Evolutionary conservation across 2,797 vertebrate species (phyloP).

Genomic region (Rhadinocentrus ornatus): DNA sequence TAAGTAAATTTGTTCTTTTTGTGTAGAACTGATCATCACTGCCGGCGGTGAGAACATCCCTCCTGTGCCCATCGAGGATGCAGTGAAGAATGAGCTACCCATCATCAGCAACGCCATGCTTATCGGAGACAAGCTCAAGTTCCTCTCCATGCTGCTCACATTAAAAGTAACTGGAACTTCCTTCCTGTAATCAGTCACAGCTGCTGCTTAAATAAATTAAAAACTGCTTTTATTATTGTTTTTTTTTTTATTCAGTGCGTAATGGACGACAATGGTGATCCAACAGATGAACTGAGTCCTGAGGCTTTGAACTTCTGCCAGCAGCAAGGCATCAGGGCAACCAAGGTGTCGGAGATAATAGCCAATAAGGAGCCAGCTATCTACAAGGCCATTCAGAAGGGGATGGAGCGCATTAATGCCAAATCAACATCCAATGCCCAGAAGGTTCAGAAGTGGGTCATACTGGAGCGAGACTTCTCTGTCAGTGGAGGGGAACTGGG

Average conservation of each 20-base stretch:
- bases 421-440: slow-evolving; percentile 81
- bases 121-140: slow-evolving; percentile 85
- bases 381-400: slow-evolving; percentile 81
- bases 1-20: neutral
- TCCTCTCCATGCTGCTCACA: slow-evolving; percentile 85
- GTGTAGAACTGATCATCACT: slow-evolving; percentile 85
- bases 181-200: neutral
- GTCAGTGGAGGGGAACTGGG: slow-evolving; percentile 75
- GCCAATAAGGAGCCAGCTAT: slow-evolving; percentile 76
- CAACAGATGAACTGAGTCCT: slow-evolving; percentile 78
- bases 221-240: neutral
- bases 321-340: slow-evolving; percentile 50
- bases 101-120: slow-evolving; percentile 85
- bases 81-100: slow-evolving; percentile 76
- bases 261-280: slow-evolving; percentile 75
- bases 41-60: slow-evolving; percentile 86
- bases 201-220: neutral
- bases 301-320: slow-evolving; percentile 74
- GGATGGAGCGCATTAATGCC: slow-evolving; percentile 77
- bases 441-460: slow-evolving; percentile 70
- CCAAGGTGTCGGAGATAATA: slow-evolving; percentile 78
- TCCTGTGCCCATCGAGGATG: slow-evolving; percentile 84
- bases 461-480: slow-evolving; percentile 71
- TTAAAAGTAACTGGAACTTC: slow-evolving; percentile 77
- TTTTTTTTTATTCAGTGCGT: slow-evolving; percentile 70